These are phyloP conservation scores for Microtus montanus DNA, from an alignment of 2,113 vertebrate species.

Conservation along the genomic window DNA sequence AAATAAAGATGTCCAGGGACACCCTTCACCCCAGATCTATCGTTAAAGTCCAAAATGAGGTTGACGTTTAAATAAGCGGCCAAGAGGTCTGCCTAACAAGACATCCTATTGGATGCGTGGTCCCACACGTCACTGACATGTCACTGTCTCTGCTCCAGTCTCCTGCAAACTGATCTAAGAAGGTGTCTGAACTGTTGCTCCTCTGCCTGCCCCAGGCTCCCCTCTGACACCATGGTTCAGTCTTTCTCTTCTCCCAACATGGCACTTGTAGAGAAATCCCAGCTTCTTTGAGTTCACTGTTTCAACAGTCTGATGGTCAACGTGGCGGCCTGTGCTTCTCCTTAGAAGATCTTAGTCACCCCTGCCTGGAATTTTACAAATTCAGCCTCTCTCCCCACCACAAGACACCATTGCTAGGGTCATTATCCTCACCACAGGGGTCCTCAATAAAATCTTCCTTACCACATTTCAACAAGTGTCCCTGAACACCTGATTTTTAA, in stretches of 20 bases:
- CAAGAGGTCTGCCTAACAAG: background rate
- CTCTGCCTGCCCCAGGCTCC: background rate
- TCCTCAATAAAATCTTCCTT: background rate
- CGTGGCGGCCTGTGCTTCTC: background rate
- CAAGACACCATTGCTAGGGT: background rate
- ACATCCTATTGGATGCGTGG: background rate
- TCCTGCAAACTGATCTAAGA: background rate
- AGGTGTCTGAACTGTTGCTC: background rate
- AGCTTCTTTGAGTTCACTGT: background rate
- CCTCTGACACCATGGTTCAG: background rate
- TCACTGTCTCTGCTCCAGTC: background rate
- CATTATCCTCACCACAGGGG: no score
- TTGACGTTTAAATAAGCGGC: background rate
- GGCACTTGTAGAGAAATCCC: background rate
- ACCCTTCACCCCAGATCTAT: background rate
- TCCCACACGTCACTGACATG: background rate
- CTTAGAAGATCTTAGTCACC: no score
- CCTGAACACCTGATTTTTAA: background rate
- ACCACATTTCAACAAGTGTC: background rate
- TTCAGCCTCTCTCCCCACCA: background rate
- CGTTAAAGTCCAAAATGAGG: background rate
- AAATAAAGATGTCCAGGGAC: background rate
- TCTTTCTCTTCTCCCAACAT: background rate
- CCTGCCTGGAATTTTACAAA: background rate
- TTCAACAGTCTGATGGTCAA: background rate